phyloP scores from a whole-genome alignment of 2,888 invertebrate genomes.

The Chloromyia formosa region DNA sequence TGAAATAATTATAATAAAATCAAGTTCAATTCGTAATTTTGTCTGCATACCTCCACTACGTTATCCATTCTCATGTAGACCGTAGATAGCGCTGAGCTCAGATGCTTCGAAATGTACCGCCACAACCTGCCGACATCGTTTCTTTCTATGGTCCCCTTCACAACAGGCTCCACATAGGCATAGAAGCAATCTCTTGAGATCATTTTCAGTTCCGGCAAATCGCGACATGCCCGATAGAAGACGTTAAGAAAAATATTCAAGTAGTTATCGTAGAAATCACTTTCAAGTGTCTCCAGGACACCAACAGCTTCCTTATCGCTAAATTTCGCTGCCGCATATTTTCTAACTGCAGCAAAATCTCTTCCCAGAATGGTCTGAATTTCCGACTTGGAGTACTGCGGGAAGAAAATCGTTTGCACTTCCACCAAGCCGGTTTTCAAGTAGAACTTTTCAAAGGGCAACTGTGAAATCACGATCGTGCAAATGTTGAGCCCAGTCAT shows the following conservation, averaged over 20 bases:
- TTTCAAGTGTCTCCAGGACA: slow-evolving; percentile 49
- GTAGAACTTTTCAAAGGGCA: slow-evolving; percentile 83
- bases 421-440: slow-evolving; percentile 75
- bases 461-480: slow-evolving; percentile 78
- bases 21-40: neutral
- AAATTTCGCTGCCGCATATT: slow-evolving; percentile 59
- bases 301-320: slow-evolving; percentile 51
- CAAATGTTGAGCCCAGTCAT: slow-evolving; percentile 76
- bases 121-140: slow-evolving; percentile 78
- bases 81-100: slow-evolving; percentile 78
- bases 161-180: slow-evolving; percentile 82
- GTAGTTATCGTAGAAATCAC: slow-evolving; percentile 79
- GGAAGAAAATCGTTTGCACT: slow-evolving; percentile 78
- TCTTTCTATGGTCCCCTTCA: slow-evolving; percentile 70
- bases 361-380: slow-evolving; percentile 65
- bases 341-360: slow-evolving; percentile 56
- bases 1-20: neutral
- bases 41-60: neutral
- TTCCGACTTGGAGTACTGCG: slow-evolving; percentile 83
- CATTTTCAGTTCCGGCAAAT: slow-evolving; percentile 82
- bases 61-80: slow-evolving; percentile 76
- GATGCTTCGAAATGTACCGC: slow-evolving; percentile 79
- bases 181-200: slow-evolving; percentile 80
- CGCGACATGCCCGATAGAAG: slow-evolving; percentile 84
- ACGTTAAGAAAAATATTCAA: slow-evolving; percentile 84